Conservation (phyloP, 2,797 vertebrate species). For the Liasis olivaceus region DNA sequence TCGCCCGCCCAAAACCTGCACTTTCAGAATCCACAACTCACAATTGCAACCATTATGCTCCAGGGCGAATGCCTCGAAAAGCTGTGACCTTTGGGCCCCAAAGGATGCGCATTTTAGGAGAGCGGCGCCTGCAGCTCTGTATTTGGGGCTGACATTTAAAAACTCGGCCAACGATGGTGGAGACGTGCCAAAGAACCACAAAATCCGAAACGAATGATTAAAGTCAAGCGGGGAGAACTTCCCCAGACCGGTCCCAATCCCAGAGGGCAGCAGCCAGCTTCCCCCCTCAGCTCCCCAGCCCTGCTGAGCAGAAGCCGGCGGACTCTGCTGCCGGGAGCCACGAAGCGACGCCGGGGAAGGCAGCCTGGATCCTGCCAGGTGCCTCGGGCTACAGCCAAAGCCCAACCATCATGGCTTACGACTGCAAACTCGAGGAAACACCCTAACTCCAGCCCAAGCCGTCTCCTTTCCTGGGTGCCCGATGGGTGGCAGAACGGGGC, state of each 20-base stretch:
- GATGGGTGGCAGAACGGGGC: neutral
- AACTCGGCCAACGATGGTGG: neutral
- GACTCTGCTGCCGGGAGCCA: neutral
- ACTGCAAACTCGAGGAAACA: neutral
- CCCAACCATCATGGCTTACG: neutral
- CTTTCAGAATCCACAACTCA: too few relatives aligned
- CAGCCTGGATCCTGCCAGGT: neutral
- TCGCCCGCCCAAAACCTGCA: too few relatives aligned
- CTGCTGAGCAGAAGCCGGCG: neutral
- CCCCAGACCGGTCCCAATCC: neutral
- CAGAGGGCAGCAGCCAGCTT: neutral
- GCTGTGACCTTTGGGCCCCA: too few relatives aligned
- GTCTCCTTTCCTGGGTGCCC: neutral
- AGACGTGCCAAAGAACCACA: neutral
- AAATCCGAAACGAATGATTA: neutral
- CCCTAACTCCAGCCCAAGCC: too few relatives aligned
- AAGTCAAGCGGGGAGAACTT: neutral
- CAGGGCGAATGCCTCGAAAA: too few relatives aligned
- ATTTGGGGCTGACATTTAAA: neutral
- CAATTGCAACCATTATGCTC: too few relatives aligned
- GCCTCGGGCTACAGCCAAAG: neutral
- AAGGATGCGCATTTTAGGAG: neutral
- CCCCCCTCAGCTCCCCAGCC: neutral
- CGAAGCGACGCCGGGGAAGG: neutral
- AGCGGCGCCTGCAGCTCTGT: neutral